These are phyloP conservation scores for Drosophila melanogaster DNA, from an alignment of 1,140 invertebrate species.

Conservation along the genomic window Release_6_plus_ISO1_MT NC_004354.4:3507001-3507500, in stretches of 20 bases:
- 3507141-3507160: slow-evolving; percentile 48
- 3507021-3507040: slow-evolving; percentile 34
- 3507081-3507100: slow-evolving; percentile 56
- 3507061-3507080: slow-evolving; percentile 26
- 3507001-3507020: slow-evolving; percentile 20
- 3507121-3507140: slow-evolving; percentile 77
- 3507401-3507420: slow-evolving; percentile 7
- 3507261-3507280: slow-evolving; percentile 36
- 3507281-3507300: slow-evolving; percentile 52
- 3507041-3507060: slow-evolving; percentile 57
- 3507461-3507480: slow-evolving; percentile 16
- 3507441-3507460: neutral
- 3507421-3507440: slow-evolving; percentile 33
- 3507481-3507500: slow-evolving; percentile 23
- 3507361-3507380: slow-evolving; percentile 34
- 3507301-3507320: slow-evolving; percentile 23
- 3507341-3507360: slow-evolving; percentile 39
- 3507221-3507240: slow-evolving; percentile 40
- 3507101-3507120: slow-evolving; percentile 83
- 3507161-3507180: slow-evolving; percentile 51
- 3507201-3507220: slow-evolving; percentile 42
- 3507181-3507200: slow-evolving; percentile 46
- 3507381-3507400: slow-evolving; percentile 38
- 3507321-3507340: slow-evolving; percentile 2
- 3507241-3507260: slow-evolving; percentile 9